Evolutionary conservation across 2,888 invertebrate genomes (phyloP).

Genomic region (Drosophila neotestacea): DNA sequence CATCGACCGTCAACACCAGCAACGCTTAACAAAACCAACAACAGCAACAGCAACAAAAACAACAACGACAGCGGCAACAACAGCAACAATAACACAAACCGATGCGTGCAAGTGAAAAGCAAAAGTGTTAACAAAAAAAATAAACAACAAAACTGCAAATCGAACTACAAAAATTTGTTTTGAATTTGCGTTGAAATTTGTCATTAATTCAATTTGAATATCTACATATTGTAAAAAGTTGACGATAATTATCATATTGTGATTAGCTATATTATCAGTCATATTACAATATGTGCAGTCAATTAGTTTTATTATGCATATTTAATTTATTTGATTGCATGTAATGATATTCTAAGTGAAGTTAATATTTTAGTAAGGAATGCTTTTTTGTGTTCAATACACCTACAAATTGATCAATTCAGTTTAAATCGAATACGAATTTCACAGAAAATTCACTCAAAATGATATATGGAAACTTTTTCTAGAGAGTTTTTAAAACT

Average conservation of each 20-base stretch:
- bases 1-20: slow-evolving; percentile 60
- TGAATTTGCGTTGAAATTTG: slow-evolving; percentile 18
- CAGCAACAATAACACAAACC: slow-evolving; percentile 39
- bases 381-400: not conserved
- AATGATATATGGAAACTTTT: too few relatives aligned
- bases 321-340: slow-evolving; percentile 1
- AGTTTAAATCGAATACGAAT: too few relatives aligned
- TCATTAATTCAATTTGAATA: slow-evolving; percentile 12
- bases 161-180: slow-evolving; percentile 37
- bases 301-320: slow-evolving; percentile 4
- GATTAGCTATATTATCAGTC: slow-evolving; percentile 6
- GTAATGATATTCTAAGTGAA: not conserved
- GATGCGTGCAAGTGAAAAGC: slow-evolving; percentile 68
- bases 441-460: too few relatives aligned
- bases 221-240: slow-evolving; percentile 15
- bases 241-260: slow-evolving; percentile 29
- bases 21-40: slow-evolving; percentile 44
- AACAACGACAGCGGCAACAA: slow-evolving; percentile 9
- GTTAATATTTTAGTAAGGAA: not conserved
- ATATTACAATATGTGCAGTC: slow-evolving; percentile 24
- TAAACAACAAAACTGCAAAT: slow-evolving; percentile 34
- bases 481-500: too few relatives aligned
- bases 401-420: not conserved
- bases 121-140: slow-evolving; percentile 64
- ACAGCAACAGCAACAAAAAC: slow-evolving; percentile 37